Evolutionary conservation across 2,888 invertebrate species (phyloP), one percentile per base, ranked within the genome.

Genomic region (Gortyna flavago): DNA sequence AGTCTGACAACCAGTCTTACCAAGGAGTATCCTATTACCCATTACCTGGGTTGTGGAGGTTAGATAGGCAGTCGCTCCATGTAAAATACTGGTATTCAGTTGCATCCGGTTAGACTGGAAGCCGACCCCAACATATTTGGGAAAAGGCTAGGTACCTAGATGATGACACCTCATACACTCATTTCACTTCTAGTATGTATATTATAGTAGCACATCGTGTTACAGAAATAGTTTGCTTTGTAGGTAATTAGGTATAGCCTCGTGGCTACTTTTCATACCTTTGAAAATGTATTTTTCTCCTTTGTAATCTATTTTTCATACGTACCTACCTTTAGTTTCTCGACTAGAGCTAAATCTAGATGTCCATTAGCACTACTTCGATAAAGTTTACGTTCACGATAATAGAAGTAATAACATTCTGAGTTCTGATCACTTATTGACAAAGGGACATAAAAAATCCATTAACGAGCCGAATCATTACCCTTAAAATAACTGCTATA

Each of bases 401-500:
- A 78, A 62, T 76, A 79, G 70, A 80, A 51, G 59, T 75, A 80
- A 85, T 82, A 74, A 80, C 68, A 64, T 86, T 87, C 84, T 78
- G 77, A 84, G 44, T 75, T 69, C 35, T 35, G 54, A 69, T 69
- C 87, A 85, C 88, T 87, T 88, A 91, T 85, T 88, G 89, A 87
- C 84, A 81, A 85, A 87, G 82, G 77, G 79, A 86, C 86, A 90
- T 90, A 92, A 92, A 93, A 93, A 89, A 81, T 81, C 90, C 92
- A 92, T 94, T 92, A 93, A 86, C 88, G 85, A 86, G 84, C 69
- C 44, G 85, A 90, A 91, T 91, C 84, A 90, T 89, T 89, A 89
- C 85, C 89, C 86, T 87, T 86, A 87, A 90, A 90, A 90, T 75
- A 81, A 88, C 89, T 89, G 88, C 90, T 89, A 89, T 93, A 91